These are phyloP conservation scores for Pristionchus mayeri DNA, from an alignment of 2,888 invertebrate species.

Conservation along the genomic window DNA sequence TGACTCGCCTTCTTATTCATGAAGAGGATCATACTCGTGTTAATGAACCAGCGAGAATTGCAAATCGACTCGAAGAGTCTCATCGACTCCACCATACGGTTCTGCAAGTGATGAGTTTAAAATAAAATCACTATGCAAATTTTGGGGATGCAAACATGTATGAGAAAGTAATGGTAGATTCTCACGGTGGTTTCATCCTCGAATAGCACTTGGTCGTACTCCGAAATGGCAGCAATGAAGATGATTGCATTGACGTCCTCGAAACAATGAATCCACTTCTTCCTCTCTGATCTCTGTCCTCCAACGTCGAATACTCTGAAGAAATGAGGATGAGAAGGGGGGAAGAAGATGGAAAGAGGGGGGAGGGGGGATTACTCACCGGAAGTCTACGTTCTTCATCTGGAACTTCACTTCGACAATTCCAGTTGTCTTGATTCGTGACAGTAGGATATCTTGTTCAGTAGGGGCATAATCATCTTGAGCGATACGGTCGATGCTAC, in stretches of 20 bases:
- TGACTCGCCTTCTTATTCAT: constrained; percentile 59
- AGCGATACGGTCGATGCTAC: constrained; percentile 70
- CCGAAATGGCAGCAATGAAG: constrained; percentile 69
- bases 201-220: constrained; percentile 75
- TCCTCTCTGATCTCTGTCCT: constrained; percentile 72
- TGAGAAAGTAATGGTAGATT: neutral
- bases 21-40: constrained; percentile 76
- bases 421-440: constrained; percentile 75
- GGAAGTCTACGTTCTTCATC: constrained; percentile 76
- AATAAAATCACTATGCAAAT: no score
- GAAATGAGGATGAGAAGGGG: neutral
- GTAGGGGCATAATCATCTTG: constrained; percentile 70
- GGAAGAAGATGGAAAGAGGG: neutral
- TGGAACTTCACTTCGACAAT: constrained; percentile 76
- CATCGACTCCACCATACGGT: constrained; percentile 76
- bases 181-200: constrained; percentile 75
- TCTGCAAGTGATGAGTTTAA: constrained; percentile 61
- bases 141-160: no score
- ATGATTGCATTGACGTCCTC: constrained; percentile 76
- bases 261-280: constrained; percentile 67
- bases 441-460: constrained; percentile 74
- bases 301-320: constrained; percentile 76
- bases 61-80: constrained; percentile 75
- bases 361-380: constrained; percentile 58
- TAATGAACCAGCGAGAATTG: constrained; percentile 75